These are phyloP conservation scores for Mactromeris polynyma DNA, from an alignment of 2,888 invertebrate genomes.

Conservation along the genomic window DNA sequence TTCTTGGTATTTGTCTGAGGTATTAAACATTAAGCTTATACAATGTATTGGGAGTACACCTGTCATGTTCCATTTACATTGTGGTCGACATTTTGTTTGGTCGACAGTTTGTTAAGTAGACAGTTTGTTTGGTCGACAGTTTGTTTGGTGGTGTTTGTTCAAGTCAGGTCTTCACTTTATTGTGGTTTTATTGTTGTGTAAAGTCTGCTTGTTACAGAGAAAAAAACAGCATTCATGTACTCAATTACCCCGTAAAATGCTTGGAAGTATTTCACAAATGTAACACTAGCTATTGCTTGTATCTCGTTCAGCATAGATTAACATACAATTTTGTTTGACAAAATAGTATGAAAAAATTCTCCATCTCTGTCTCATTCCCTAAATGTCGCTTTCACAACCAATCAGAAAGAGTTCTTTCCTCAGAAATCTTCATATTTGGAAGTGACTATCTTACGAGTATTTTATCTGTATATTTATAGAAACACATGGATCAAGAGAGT, in stretches of 20 bases:
- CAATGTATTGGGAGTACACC: too few species aligned
- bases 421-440: too few species aligned
- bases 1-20: too few species aligned
- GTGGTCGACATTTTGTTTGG: too few species aligned
- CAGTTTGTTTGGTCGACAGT: too few species aligned
- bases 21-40: too few species aligned
- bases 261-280: not conserved
- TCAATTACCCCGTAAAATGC: not conserved
- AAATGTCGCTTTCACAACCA: not conserved
- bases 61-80: too few species aligned
- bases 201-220: not conserved
- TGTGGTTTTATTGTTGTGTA: not conserved
- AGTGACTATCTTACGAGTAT: too few species aligned
- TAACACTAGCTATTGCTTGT: not conserved
- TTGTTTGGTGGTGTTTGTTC: not conserved
- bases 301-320: not conserved
- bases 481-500: too few species aligned
- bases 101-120: too few species aligned
- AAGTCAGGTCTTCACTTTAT: not conserved
- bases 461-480: too few species aligned
- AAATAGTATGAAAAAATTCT: not conserved
- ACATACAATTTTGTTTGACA: not conserved
- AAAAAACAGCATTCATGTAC: not conserved
- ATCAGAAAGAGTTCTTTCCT: too few species aligned
- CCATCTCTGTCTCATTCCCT: not conserved